Evolutionary conservation across 2,888 invertebrate genomes (phyloP).

Genomic region (Chrysopilus asiliformis): DNA sequence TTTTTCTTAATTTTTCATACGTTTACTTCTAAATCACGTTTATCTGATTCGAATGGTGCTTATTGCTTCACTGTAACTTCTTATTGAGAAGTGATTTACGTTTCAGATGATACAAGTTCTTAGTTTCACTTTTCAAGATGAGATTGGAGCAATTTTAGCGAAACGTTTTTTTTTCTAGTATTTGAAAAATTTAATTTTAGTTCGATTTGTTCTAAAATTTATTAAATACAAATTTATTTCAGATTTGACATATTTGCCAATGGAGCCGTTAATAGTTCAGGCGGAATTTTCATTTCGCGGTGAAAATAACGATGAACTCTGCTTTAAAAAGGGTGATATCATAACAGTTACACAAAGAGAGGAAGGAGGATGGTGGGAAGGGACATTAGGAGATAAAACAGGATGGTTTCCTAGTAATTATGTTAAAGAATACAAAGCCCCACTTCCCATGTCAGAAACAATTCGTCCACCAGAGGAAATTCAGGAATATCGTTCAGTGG

Average conservation of each 20-base stretch:
- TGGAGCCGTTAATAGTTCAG: slow-evolving; percentile 51
- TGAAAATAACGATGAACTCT: slow-evolving; percentile 93
- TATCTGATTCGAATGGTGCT: too few species aligned
- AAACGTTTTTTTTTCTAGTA: slow-evolving; percentile 3
- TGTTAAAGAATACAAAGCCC: slow-evolving; percentile 69
- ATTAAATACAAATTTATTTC: too few species aligned
- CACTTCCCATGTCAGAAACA: slow-evolving; percentile 45
- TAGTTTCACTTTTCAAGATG: too few species aligned
- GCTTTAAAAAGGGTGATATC: slow-evolving; percentile 90
- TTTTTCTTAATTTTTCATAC: too few species aligned
- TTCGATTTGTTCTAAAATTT: too few species aligned
- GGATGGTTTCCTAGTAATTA: slow-evolving; percentile 99
- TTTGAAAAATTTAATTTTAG: too few species aligned
- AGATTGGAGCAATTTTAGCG: not conserved
- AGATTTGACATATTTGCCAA: too few species aligned
- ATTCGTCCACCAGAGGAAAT: slow-evolving; percentile 53
- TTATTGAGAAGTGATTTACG: too few species aligned
- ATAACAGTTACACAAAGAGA: slow-evolving; percentile 92
- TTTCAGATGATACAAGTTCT: too few species aligned
- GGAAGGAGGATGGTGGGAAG: slow-evolving; percentile 99
- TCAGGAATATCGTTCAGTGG: slow-evolving; percentile 70
- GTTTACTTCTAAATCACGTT: too few species aligned
- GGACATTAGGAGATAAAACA: slow-evolving; percentile 85
- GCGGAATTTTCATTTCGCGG: slow-evolving; percentile 91
- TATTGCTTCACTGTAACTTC: too few species aligned